Conservation (phyloP, 2,888 invertebrate species). For the Hirtodrosophila alboralis region DNA sequence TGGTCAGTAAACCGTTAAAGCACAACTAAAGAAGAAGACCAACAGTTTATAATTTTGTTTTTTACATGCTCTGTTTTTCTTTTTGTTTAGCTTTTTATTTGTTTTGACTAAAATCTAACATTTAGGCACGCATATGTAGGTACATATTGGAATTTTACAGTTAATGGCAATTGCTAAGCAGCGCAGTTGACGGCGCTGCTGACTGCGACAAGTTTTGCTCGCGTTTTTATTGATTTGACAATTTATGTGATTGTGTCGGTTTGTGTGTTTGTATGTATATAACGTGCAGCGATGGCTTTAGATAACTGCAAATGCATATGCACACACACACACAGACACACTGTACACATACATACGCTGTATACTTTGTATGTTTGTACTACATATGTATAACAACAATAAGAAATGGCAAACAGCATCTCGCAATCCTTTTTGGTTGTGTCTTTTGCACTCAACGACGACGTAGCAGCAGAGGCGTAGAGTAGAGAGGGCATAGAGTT, state of each 20-base stretch:
- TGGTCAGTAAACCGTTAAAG: slow-evolving; percentile 53
- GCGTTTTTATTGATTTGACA: slow-evolving; percentile 66
- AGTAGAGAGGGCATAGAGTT: slow-evolving; percentile 51
- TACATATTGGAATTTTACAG: slow-evolving; percentile 40
- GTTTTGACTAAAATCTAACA: slow-evolving; percentile 12
- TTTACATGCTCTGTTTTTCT: neutral
- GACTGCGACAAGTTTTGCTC: slow-evolving; percentile 41
- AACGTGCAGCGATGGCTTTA: slow-evolving; percentile 39
- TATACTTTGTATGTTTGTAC: neutral
- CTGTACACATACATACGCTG: neutral
- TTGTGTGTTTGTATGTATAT: slow-evolving; percentile 5
- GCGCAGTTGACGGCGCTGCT: slow-evolving; percentile 11
- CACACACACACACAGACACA: neutral
- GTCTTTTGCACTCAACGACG: slow-evolving; percentile 17
- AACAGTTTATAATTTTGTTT: too few species aligned
- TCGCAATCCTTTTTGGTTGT: slow-evolving; percentile 49
- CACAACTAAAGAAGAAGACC: slow-evolving; percentile 3
- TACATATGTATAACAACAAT: slow-evolving; percentile 19
- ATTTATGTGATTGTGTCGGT: slow-evolving; percentile 24
- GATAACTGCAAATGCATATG: slow-evolving; percentile 47
- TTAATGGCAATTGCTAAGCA: slow-evolving; percentile 37
- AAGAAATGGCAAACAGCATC: slow-evolving; percentile 44
- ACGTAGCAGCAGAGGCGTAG: slow-evolving; percentile 9
- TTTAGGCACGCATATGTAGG: slow-evolving; percentile 19
- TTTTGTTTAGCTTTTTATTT: slow-evolving; percentile 17